phyloP scores from a whole-genome alignment of 2,888 invertebrate species.

The Chloroclysta siterata region DNA sequence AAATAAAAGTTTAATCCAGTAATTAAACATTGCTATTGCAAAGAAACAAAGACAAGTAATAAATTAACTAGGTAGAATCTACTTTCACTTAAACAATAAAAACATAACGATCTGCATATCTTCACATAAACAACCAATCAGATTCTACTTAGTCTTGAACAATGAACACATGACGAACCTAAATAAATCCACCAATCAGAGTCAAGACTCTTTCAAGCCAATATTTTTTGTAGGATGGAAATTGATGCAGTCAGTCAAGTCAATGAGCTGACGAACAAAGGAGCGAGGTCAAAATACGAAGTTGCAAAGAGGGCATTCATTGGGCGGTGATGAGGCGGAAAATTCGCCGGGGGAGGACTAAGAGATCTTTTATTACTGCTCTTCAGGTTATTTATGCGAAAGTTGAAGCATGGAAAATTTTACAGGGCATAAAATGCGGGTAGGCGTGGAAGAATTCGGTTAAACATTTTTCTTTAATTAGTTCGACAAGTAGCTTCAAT shows the following conservation, averaged over 20 bases:
- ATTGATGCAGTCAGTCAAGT: conserved; percentile 48
- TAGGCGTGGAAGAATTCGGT: neutral
- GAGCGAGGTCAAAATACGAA: conserved; percentile 49
- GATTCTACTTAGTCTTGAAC: neutral
- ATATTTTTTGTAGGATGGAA: conserved; percentile 33
- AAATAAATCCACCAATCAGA: neutral
- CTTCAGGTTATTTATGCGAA: conserved; percentile 42
- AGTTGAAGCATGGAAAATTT: conserved; percentile 20
- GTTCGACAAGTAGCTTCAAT: too few relatives aligned
- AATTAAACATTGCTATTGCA: neutral
- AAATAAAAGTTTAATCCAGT: too few relatives aligned
- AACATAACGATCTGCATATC: neutral
- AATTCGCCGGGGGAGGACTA: conserved; percentile 46
- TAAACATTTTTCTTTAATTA: neutral
- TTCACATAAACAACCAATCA: neutral
- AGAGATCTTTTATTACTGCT: conserved; percentile 39
- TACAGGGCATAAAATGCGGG: conserved; percentile 8
- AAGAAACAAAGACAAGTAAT: neutral
- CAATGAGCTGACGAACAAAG: conserved; percentile 49
- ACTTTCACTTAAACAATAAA: conserved; percentile 11
- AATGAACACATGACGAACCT: neutral
- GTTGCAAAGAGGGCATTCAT: conserved; percentile 49
- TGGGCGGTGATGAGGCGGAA: conserved; percentile 52
- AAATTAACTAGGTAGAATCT: neutral
- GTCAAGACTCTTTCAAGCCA: neutral